These are phyloP conservation scores for Batillaria attramentaria DNA, from an alignment of 1,140 invertebrate genomes.

Conservation along the genomic window DNA sequence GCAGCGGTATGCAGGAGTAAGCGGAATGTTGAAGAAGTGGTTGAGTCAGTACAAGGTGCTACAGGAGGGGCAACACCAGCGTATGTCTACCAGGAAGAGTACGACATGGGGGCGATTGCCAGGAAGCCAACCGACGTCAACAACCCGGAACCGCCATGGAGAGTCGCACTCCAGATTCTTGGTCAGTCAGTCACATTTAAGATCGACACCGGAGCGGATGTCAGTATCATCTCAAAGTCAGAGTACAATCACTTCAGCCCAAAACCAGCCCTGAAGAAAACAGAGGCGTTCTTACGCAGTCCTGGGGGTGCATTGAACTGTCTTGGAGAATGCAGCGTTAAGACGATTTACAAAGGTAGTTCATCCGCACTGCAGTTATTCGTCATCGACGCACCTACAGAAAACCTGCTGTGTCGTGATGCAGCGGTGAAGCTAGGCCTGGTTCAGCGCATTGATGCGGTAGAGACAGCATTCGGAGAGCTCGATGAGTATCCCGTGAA, in stretches of 20 bases:
- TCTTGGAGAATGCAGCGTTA: not conserved
- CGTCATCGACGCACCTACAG: not conserved
- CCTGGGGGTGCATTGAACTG: not conserved
- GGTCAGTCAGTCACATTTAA: slow-evolving; percentile 15
- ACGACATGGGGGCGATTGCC: too few relatives aligned
- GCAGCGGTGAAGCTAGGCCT: not conserved
- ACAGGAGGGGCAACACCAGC: too few relatives aligned
- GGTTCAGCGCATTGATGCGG: not conserved
- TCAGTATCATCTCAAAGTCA: slow-evolving; percentile 5
- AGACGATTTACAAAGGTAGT: not conserved
- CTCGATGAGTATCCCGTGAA: too few relatives aligned
- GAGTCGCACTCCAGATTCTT: not conserved
- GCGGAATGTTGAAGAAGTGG: not conserved
- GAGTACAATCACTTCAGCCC: not conserved
- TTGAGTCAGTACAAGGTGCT: not conserved
- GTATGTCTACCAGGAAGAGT: too few relatives aligned
- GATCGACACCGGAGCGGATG: slow-evolving; percentile 38
- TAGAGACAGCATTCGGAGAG: too few relatives aligned
- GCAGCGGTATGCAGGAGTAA: not conserved
- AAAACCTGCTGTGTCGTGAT: slow-evolving; percentile 2
- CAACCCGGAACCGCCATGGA: not conserved
- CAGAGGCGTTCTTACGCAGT: not conserved
- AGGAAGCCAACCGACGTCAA: too few relatives aligned
- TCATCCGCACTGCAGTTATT: not conserved
- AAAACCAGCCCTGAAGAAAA: not conserved